Percentiles rank a stretch among this genome's conserved stretches.
These are phyloP conservation scores for Synanthedon andrenaeformis DNA, from an alignment of 2,888 invertebrate species.

Conservation along the genomic window DNA sequence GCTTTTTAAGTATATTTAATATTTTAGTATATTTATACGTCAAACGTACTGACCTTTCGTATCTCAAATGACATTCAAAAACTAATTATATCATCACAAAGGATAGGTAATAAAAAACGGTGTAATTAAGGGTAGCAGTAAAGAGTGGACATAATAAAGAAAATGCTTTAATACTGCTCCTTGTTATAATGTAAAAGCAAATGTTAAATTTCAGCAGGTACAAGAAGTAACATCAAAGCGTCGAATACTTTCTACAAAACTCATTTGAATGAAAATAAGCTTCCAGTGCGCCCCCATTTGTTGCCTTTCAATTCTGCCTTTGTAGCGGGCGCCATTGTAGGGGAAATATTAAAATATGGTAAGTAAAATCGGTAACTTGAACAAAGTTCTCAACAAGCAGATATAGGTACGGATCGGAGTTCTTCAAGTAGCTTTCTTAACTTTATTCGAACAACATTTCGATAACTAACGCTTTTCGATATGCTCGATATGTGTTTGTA, in stretches of 20 bases:
- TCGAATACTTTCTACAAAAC: constrained; percentile 45
- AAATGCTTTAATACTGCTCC: constrained; percentile 1
- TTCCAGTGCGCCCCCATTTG: constrained; percentile 40
- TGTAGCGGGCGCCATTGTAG: constrained; percentile 35
- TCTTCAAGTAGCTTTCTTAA: constrained; percentile 12
- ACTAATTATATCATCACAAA: too few species aligned
- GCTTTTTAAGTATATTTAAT: too few species aligned
- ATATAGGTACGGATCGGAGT: background rate
- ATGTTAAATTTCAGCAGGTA: background rate
- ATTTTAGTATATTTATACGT: too few species aligned
- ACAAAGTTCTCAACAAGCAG: constrained; percentile 21
- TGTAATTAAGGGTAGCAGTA: background rate
- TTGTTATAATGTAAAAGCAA: constrained; percentile 1
- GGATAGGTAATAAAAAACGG: too few species aligned
- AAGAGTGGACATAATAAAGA: background rate
- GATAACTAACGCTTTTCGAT: constrained; percentile 9
- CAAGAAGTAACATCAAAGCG: constrained; percentile 41
- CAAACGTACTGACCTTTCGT: too few species aligned
- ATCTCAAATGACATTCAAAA: too few species aligned
- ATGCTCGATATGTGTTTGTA: constrained; percentile 2
- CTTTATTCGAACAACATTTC: constrained; percentile 3
- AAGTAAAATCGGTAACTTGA: constrained; percentile 42
- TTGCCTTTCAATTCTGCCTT: constrained; percentile 54
- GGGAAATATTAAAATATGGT: constrained; percentile 59
- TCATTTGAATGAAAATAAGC: constrained; percentile 62